A percentile compares a stretch with the other conserved stretches of the same genome.
These are phyloP conservation scores for Rhabdomys dilectus DNA, from an alignment of 2,113 vertebrate species.

Conservation along the genomic window DNA sequence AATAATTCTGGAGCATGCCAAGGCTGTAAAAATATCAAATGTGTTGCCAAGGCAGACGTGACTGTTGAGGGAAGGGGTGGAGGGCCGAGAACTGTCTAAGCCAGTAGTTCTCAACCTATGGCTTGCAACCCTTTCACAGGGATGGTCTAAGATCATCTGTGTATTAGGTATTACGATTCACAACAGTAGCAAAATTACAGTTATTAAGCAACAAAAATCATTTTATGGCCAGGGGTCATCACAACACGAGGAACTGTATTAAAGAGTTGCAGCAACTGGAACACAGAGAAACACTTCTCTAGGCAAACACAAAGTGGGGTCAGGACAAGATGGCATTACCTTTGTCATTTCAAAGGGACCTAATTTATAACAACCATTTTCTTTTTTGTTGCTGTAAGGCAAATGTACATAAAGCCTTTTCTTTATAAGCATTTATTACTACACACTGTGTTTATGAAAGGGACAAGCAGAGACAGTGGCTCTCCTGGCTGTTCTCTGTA, in stretches of 20 bases:
- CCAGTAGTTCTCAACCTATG: background rate
- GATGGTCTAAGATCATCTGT: background rate
- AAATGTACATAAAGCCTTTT: background rate
- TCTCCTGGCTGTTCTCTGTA: background rate
- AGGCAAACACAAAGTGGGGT: too few relatives aligned
- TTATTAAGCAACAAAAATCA: background rate
- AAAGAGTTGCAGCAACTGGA: background rate
- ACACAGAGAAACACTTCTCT: background rate
- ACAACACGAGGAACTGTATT: background rate
- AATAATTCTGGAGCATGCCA: background rate
- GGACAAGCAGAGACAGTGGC: background rate
- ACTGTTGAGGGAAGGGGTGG: fast-evolving
- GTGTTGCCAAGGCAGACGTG: background rate
- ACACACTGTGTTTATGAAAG: background rate
- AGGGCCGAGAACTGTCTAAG: background rate
- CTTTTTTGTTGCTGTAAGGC: background rate
- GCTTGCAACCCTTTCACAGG: background rate
- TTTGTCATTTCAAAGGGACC: background rate
- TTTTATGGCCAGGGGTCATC: background rate
- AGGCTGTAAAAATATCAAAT: background rate
- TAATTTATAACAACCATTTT: background rate
- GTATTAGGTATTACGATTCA: background rate
- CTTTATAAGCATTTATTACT: background rate
- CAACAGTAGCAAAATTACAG: background rate
- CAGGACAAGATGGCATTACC: background rate